A percentile compares a stretch with the other conserved stretches of the same genome.
phyloP scores from a whole-genome alignment of 2,113 vertebrate genomes.

The Condylura cristata region DNA sequence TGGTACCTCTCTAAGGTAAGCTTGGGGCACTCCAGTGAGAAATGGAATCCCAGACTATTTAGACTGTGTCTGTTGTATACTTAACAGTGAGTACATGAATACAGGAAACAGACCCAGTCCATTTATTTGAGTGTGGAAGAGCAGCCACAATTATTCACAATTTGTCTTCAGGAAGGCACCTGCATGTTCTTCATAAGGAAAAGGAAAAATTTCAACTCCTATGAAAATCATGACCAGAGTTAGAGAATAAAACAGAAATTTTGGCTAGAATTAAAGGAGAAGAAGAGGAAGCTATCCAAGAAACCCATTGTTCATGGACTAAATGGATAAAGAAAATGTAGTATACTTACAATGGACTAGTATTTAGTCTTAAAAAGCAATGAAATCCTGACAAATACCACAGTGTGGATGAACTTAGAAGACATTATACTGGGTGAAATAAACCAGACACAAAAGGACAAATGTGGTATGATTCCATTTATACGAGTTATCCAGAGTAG shows the following conservation, averaged over 20 bases:
- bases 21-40: accelerated
- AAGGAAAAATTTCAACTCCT: not conserved
- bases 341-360: not conserved
- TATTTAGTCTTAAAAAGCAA: not conserved
- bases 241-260: not conserved
- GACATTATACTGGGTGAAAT: not conserved
- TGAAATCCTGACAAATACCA: not conserved
- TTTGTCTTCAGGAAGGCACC: not conserved
- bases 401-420: not conserved
- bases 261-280: not conserved
- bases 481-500: not conserved
- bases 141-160: accelerated
- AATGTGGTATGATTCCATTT: not conserved
- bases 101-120: not conserved
- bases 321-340: not conserved
- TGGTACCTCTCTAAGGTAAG: not conserved
- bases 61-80: not conserved
- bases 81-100: not conserved
- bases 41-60: not conserved
- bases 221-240: no score
- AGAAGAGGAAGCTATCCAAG: not conserved
- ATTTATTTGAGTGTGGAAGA: no score
- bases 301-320: not conserved
- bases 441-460: not conserved
- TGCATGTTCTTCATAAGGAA: not conserved